Conservation (phyloP, 2,797 vertebrate genomes). For the Meriones psammophilus region DNA sequence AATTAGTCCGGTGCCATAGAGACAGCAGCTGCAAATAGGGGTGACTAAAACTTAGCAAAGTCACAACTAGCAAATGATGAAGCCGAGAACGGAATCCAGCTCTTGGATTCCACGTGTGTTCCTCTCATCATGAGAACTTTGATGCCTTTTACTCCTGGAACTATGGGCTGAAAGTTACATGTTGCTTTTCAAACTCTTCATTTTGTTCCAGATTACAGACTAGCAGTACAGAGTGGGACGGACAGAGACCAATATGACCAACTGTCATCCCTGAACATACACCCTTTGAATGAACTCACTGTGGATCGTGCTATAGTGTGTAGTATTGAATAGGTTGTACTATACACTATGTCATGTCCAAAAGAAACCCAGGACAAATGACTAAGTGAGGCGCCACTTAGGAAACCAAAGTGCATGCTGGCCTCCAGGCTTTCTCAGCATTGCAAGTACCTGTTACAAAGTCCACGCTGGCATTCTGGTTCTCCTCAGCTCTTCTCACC, state of each 20-base stretch:
- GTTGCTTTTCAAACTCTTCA: conserved; percentile 42
- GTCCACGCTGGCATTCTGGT: neutral
- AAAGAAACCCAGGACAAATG: neutral
- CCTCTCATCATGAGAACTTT: neutral
- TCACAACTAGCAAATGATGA: neutral
- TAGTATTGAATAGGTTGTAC: neutral
- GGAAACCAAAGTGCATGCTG: neutral
- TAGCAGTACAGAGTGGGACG: conserved; percentile 2
- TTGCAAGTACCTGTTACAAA: neutral
- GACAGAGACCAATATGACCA: neutral
- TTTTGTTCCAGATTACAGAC: conserved; percentile 16
- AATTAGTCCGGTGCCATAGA: neutral
- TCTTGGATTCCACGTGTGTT: neutral
- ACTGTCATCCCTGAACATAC: neutral
- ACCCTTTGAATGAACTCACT: neutral
- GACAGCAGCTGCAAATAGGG: neutral
- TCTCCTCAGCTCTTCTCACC: neutral
- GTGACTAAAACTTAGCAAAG: neutral
- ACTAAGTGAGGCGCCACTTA: neutral
- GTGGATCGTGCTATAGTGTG: neutral
- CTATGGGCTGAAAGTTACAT: conserved; percentile 6
- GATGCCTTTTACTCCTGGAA: neutral
- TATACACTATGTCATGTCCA: too few relatives aligned
- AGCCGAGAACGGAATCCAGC: neutral
- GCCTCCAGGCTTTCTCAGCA: neutral